These are phyloP conservation scores for Gobius niger DNA, from an alignment of 2,113 vertebrate species.

Conservation along the genomic window DNA sequence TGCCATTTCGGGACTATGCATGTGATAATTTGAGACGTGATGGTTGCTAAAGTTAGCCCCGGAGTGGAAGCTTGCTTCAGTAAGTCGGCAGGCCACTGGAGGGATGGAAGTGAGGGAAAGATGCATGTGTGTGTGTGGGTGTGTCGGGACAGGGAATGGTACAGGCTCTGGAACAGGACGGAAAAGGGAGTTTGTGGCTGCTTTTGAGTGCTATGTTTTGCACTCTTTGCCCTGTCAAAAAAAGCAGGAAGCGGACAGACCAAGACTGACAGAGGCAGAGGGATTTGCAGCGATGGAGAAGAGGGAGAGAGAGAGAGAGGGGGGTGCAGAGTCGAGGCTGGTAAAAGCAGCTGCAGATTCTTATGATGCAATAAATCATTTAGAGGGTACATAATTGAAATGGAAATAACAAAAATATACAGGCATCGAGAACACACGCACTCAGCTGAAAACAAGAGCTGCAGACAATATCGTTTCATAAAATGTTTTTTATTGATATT, in stretches of 20 bases:
- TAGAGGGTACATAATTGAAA: slow-evolving; percentile 49
- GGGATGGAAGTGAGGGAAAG: slow-evolving; percentile 21
- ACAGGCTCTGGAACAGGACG: slow-evolving; percentile 46
- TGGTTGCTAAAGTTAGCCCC: slow-evolving; percentile 52
- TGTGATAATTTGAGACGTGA: slow-evolving; percentile 63
- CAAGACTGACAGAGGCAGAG: slow-evolving; percentile 22
- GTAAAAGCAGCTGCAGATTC: slow-evolving; percentile 65
- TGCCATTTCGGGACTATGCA: slow-evolving; percentile 55
- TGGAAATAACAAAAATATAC: slow-evolving; percentile 41
- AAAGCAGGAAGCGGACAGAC: slow-evolving; percentile 23
- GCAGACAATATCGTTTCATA: slow-evolving; percentile 71
- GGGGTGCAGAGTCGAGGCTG: slow-evolving; percentile 30
- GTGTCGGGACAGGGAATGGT: slow-evolving; percentile 48
- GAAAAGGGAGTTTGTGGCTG: slow-evolving; percentile 33
- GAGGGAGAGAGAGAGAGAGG: slow-evolving; percentile 5
- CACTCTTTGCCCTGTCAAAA: slow-evolving; percentile 29
- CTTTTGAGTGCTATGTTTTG: slow-evolving; percentile 43
- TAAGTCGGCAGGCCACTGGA: slow-evolving; percentile 41
- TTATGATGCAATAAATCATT: slow-evolving; percentile 69
- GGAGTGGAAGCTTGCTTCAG: slow-evolving; percentile 49
- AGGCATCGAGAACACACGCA: slow-evolving; percentile 13
- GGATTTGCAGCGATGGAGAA: slow-evolving; percentile 11
- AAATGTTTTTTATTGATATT: slow-evolving; percentile 85
- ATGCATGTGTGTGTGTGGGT: slow-evolving; percentile 39
- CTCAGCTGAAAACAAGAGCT: slow-evolving; percentile 22